Conservation (phyloP, 1,140 invertebrate species). For the Pogonomyrmex barbatus region DNA sequence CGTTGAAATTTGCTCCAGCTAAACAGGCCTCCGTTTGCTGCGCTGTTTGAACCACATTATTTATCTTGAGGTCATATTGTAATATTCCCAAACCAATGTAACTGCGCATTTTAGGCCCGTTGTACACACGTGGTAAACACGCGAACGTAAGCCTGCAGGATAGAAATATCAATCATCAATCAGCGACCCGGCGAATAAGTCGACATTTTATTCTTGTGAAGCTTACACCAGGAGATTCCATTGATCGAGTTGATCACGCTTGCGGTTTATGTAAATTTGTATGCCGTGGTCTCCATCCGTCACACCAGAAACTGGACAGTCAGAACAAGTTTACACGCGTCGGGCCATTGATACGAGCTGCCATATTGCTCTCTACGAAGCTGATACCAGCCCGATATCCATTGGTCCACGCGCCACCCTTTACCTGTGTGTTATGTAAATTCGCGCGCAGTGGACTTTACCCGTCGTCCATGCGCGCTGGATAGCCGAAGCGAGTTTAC, state of each 20-base stretch:
- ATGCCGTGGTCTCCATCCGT: conserved; percentile 5
- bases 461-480: conserved; percentile 11
- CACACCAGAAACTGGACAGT: not conserved
- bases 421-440: conserved; percentile 54
- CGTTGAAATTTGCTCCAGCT: conserved; percentile 26
- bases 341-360: conserved; percentile 40
- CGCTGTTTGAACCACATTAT: conserved; percentile 26
- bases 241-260: conserved; percentile 1
- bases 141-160: not conserved
- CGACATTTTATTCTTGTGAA: conserved; percentile 22
- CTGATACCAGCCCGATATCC: conserved; percentile 15
- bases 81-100: conserved; percentile 39
- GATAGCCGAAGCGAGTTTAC: conserved; percentile 48
- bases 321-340: conserved; percentile 25
- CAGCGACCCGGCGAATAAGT: not conserved
- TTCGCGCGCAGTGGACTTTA: conserved; percentile 36
- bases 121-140: not conserved
- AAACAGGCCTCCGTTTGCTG: conserved; percentile 15
- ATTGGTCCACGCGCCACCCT: not conserved
- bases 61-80: conserved; percentile 46
- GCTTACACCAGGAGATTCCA: not conserved
- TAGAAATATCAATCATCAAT: not conserved
- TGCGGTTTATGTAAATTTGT: conserved; percentile 21
- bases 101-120: not conserved
- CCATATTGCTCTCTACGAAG: conserved; percentile 23